phyloP scores from a whole-genome alignment of 2,113 vertebrate genomes.

The Dromas ardeola region DNA sequence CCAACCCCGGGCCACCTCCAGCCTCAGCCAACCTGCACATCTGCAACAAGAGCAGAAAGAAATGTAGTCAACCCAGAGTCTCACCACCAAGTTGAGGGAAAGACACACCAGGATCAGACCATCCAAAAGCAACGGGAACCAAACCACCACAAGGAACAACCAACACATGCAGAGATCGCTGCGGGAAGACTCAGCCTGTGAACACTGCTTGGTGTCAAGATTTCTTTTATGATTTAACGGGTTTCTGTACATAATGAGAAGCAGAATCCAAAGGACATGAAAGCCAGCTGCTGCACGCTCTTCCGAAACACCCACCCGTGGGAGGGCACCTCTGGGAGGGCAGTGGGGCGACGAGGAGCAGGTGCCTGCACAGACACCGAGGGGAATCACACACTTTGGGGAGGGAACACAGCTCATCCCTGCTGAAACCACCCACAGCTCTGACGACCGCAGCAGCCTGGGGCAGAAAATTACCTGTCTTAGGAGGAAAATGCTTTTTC shows the following conservation, averaged over 20 bases:
- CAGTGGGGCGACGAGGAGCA: fast-evolving
- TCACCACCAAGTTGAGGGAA: neutral
- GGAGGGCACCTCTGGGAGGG: neutral
- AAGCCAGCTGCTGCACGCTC: neutral
- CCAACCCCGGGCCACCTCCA: neutral
- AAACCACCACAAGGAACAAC: neutral
- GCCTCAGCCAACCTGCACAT: neutral
- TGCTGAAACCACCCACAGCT: neutral
- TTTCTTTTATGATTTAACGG: no score
- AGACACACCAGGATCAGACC: neutral
- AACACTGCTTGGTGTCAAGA: neutral
- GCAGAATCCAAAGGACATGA: neutral
- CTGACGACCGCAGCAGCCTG: neutral
- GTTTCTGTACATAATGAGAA: no score
- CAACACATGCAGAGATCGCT: fast-evolving
- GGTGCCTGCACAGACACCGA: neutral
- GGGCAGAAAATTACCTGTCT: neutral
- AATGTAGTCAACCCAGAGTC: fast-evolving
- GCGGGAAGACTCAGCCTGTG: neutral
- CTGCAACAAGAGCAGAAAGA: neutral
- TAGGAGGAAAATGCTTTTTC: neutral
- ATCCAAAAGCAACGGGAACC: neutral
- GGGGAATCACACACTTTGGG: no score
- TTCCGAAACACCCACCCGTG: neutral
- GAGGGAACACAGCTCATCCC: no score